These are phyloP conservation scores for Cossypha caffra DNA, from an alignment of 2,797 vertebrate genomes.

Conservation along the genomic window DNA sequence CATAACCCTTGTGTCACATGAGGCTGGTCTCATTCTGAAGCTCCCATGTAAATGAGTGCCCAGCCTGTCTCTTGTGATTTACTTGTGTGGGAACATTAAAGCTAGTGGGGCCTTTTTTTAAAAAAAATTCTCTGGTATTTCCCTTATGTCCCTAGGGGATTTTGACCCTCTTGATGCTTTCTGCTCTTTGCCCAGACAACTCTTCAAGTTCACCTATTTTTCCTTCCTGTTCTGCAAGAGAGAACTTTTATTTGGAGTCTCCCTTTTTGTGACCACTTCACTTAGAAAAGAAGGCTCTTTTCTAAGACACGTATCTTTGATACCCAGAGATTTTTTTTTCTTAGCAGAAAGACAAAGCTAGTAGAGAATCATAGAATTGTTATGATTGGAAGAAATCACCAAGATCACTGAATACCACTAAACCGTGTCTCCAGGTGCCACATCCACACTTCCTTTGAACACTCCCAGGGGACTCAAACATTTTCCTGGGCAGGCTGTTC, in stretches of 20 bases:
- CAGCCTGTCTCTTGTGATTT: not conserved
- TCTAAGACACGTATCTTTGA: not conserved
- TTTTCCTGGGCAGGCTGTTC: not conserved
- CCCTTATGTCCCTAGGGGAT: slow-evolving; percentile 42
- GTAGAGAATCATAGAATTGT: not conserved
- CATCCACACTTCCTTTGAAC: not conserved
- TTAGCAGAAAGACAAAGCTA: not conserved
- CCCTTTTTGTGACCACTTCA: slow-evolving; percentile 1
- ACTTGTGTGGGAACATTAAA: slow-evolving; percentile 27
- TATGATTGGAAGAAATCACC: not conserved
- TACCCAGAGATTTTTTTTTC: not conserved
- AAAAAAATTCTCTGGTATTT: slow-evolving; percentile 33
- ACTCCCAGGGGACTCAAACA: not conserved
- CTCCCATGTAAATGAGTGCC: slow-evolving; percentile 28
- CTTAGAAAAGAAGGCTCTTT: not conserved
- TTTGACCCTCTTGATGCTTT: slow-evolving; percentile 27
- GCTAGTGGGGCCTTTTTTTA: not conserved
- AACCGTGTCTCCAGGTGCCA: not conserved
- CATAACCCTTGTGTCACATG: slow-evolving; percentile 40
- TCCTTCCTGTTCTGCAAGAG: slow-evolving; percentile 20
- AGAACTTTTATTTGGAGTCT: slow-evolving; percentile 21
- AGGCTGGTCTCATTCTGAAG: slow-evolving; percentile 30
- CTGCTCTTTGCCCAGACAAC: not conserved
- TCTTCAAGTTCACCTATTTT: not conserved
- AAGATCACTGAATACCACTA: not conserved